Conservation (phyloP, 2,797 vertebrate genomes). For the Neopelma chrysocephalum region DNA sequence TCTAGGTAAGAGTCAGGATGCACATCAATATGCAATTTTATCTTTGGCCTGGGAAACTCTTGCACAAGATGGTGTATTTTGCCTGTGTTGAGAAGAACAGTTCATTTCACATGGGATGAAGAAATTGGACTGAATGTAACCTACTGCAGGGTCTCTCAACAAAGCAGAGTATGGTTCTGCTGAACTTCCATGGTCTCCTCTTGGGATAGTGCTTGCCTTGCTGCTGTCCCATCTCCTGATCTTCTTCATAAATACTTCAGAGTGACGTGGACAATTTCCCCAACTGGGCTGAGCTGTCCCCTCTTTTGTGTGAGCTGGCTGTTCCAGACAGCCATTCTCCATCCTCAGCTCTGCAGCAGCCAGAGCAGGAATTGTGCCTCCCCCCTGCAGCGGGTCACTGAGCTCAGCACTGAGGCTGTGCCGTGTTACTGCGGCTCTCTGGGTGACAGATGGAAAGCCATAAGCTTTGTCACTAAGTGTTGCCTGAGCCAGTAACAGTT, state of each 20-base stretch:
- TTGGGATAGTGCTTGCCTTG: neutral
- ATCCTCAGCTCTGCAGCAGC: neutral
- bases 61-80: neutral
- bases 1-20: neutral
- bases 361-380: neutral
- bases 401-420: neutral
- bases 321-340: neutral
- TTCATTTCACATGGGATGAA: neutral
- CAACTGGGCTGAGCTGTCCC: neutral
- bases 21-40: neutral
- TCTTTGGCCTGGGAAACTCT: neutral
- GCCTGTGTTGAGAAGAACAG: neutral
- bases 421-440: neutral
- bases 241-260: neutral
- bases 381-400: neutral
- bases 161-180: neutral
- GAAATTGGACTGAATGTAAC: neutral
- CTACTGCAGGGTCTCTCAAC: neutral
- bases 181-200: neutral
- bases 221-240: accelerated
- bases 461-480: conserved; percentile 55
- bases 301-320: neutral
- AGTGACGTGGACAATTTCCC: neutral
- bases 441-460: conserved; percentile 45
- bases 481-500: conserved; percentile 48